Base-by-base conservation (phyloP, 53 echinoderm and acorn worm genomes). In the Antedon mediterranea region DNA sequence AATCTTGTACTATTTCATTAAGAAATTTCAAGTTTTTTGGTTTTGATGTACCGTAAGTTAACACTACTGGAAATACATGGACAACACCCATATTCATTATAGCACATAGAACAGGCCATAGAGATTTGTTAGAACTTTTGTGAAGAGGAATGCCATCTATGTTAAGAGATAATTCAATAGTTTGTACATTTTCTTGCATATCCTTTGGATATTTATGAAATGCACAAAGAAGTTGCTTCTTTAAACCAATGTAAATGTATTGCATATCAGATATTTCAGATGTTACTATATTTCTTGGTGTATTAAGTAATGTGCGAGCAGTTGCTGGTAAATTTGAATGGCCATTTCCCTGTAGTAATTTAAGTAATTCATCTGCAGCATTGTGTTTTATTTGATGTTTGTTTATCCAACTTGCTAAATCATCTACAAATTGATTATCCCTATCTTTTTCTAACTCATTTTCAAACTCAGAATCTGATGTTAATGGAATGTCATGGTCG, bases 111-210 rank as follows among this genome's bases (percentile, higher is more conserved):
- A 57, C 23, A 18, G 86, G 86, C 86, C 86, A 86, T 30, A 78
- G 42, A 43, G 43, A 77, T 11, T 72, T 82, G 6, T 72, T 34
- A 4, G 82, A 73, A 75, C 73, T 44, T 71, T 86, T 82, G 29
- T 77, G 73, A 43, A 86, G 74, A 30, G 86, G 86, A 73, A 86
- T 73, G 43, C 86, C 86, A 43, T 85, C 86, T 32, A 86, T 78
- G 28, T 86, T 86, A 33, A 78, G 31, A 28, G 82, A 44, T 32
- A 86, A 73, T 43, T 76, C 32, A 26, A 86, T 74, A 77, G 28
- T 9, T 32, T 81, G 32, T 18, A 70, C 34, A 74, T 82, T 72
- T 73, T 29, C 20, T 29, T 44, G 71, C 77, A 78, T 70, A 82
- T n/a, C 41, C 82, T n/a, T 82, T 78, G 28, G 77, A 82, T 28